phyloP scores from a whole-genome alignment of 2,797 vertebrate genomes.

The Podarcis lilfordi region DNA sequence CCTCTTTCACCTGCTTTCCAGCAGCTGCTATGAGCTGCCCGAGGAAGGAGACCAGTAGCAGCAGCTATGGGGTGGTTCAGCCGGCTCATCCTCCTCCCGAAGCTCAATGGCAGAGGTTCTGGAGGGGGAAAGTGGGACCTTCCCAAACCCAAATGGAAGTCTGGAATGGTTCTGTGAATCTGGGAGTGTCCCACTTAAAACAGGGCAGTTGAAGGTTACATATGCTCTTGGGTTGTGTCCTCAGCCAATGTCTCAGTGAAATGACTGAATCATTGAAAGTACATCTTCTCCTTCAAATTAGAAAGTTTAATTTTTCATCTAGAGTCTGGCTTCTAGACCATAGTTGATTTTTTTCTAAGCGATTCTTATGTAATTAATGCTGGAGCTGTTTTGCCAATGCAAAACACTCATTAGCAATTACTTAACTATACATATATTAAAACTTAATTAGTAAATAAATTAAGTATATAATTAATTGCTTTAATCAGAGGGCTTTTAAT shows the following conservation, averaged over 20 bases:
- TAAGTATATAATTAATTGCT: conserved; percentile 79
- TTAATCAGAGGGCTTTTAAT: conserved; percentile 76
- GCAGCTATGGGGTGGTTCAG: no score
- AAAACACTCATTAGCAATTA: conserved; percentile 76
- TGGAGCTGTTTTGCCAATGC: conserved; percentile 72
- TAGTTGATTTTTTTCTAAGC: conserved; percentile 48
- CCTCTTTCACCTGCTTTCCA: no score
- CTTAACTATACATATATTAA: conserved; percentile 79
- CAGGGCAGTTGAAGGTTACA: no score
- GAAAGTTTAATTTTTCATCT: conserved; percentile 47
- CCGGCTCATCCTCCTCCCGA: no score
- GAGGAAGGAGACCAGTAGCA: no score
- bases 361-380: conserved; percentile 70
- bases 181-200: no score
- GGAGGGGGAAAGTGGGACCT: no score
- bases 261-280: neutral
- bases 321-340: conserved; percentile 21
- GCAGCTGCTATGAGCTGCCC: no score
- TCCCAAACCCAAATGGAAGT: no score
- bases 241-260: conserved; percentile 30
- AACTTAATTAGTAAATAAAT: conserved; percentile 82
- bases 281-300: neutral
- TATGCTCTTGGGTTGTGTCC: no score
- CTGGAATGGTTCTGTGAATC: no score
- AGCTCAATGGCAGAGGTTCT: no score